Percentiles rank a stretch among this genome's conserved stretches.
Evolutionary conservation across 2,113 vertebrate species (phyloP).

Genomic region (Bubo bubo): DNA sequence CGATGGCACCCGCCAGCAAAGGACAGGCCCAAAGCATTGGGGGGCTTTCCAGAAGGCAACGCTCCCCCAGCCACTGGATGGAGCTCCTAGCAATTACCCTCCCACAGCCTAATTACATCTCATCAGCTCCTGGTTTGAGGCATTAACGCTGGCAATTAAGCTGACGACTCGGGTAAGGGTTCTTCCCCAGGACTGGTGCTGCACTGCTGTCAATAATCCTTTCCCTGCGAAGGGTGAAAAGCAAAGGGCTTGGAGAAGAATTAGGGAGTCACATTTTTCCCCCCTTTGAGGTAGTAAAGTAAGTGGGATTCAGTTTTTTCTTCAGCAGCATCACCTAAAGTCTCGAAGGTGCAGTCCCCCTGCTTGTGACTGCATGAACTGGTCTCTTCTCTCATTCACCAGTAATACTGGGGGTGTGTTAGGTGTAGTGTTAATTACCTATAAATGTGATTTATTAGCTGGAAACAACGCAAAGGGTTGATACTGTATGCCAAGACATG

Average conservation of each 20-base stretch:
- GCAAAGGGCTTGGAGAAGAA: neutral
- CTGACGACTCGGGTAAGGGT: neutral
- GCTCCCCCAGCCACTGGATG: neutral
- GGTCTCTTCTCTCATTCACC: neutral
- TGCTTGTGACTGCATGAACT: fast-evolving
- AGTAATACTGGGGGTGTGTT: neutral
- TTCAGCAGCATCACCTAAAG: neutral
- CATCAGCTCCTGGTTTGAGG: neutral
- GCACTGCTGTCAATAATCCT: neutral
- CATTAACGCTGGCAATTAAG: neutral
- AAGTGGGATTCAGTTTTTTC: neutral
- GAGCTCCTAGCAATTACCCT: neutral
- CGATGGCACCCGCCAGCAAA: fast-evolving
- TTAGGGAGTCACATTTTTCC: fast-evolving
- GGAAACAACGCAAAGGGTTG: neutral
- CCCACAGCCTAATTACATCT: neutral
- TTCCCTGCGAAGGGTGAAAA: neutral
- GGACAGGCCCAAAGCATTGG: too few species aligned
- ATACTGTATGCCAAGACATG: neutral
- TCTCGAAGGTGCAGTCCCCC: neutral
- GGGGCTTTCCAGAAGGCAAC: neutral
- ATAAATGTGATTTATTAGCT: neutral
- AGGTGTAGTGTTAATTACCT: neutral
- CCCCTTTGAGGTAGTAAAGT: neutral
- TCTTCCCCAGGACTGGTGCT: neutral